Evolutionary conservation across 2,888 invertebrate species (phyloP), one percentile per base, ranked within the genome.

Genomic region (Dolichomitus sp.): DNA sequence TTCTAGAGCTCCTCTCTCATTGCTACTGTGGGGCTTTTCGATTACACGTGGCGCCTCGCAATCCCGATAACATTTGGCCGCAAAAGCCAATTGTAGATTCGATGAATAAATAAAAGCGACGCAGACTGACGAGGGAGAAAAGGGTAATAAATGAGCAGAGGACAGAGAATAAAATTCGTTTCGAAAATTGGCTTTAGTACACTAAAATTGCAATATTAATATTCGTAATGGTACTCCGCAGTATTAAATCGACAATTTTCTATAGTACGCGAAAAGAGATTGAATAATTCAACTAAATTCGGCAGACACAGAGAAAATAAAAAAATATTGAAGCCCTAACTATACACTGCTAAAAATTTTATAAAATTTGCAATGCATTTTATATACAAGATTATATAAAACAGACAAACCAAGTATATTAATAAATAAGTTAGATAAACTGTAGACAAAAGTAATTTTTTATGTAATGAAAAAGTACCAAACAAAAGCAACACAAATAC

Each of bases 41-140:
- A 83, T 83, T 70, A 76, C 68, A 69, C 59, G 68, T 37, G 45
- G 23, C 11, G 69, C 61, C 33, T 45, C 40, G 30, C 45, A 52
- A 66, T 76, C 72, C 66, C 80, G 61, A 63, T 83, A 77, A 73
- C 42, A 72, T 66, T 68, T 59, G 50, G 50, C 72, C 72, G 23
- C 72, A 73, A 61, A 77, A 77, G 50, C 76, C 76, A 83, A 83
- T 80, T 83, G 72, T 57, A 76, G 33, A 76, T 83, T 80, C 83
- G 63, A 77, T 83, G 80, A 83, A 83, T 80, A 80, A 80, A 83
- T 83, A 68, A 70, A 75, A 65, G 2, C 7, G 27, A 72, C 33
- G 37, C 27, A 11, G 17, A 45, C 61, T 33, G 61, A 66, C 54
- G 40, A 65, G 12, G 17, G 14, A 50, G 23, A 50, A 45, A 23